Base-by-base conservation (phyloP, 2,888 invertebrate species). In the Zygogramma bicolorata region DNA sequence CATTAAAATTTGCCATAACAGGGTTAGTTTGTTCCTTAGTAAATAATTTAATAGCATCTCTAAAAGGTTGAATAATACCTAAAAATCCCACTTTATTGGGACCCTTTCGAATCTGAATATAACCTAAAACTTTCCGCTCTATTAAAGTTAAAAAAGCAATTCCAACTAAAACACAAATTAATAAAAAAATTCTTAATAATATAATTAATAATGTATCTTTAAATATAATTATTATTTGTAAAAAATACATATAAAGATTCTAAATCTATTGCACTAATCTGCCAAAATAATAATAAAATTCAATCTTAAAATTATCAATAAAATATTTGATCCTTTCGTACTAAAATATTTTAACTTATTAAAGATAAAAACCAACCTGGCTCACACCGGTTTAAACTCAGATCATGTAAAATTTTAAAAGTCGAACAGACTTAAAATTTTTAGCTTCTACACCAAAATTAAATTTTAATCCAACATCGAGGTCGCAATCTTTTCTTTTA, bases 351-450 rank as follows among this genome's bases (percentile, higher is more conserved):
- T 81, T 29, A 83, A 74, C 79, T 85, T 76, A 86, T 87, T 90
- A 90, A 91, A 92, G 92, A 94, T 93, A 94, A 92, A 94, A 94
- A 92, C 93, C 92, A 91, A 94, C 93, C 93, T 93, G 93, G n/a
- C n/a, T n/a, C n/a, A n/a, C n/a, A n/a, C n/a, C n/a, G n/a, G n/a
- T n/a, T n/a, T n/a, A n/a, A n/a, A n/a, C n/a, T n/a, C n/a, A n/a
- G n/a, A n/a, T n/a, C n/a, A n/a, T n/a, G n/a, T n/a, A n/a, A n/a
- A n/a, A 90, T 90, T 91, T 92, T 90, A 93, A 93, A 90, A 90
- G 92, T 93, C 92, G 93, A 93, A 93, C 93, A 93, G 92, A 92
- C 91, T 90, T 90, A 92, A 88, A 87, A 88, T n/a, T 76, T 89
- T 89, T 88, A 91, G 89, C 89, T 88, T 87, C 91, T 93, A 84